A percentile compares a stretch with the other conserved stretches of the same genome.
Conservation (phyloP, 2,113 vertebrate species). For the Axis porcinus region DNA sequence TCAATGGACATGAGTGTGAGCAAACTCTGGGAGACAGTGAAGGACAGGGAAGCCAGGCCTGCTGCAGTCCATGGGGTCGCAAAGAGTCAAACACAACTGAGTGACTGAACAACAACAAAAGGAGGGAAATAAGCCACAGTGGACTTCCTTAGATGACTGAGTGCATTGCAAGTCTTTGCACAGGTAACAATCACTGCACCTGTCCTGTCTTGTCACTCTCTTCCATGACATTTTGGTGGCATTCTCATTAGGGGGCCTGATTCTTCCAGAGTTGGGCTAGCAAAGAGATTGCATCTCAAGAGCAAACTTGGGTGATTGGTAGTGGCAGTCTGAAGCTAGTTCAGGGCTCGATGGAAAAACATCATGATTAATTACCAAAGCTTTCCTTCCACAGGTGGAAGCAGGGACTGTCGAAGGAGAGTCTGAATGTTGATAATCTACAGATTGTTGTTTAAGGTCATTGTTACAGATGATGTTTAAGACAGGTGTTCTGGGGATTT, state of each 20-base stretch:
- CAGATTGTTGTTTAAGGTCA: no score
- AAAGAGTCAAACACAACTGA: not conserved
- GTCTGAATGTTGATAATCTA: accelerated
- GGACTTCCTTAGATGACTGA: accelerated
- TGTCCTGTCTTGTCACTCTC: not conserved
- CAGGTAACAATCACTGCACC: accelerated
- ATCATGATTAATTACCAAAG: accelerated
- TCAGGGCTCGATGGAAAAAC: accelerated
- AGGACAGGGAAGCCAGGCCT: not conserved
- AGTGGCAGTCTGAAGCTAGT: not conserved
- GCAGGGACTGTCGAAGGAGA: accelerated
- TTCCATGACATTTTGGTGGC: accelerated
- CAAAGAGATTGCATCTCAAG: not conserved
- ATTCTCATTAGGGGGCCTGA: not conserved
- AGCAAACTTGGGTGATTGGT: accelerated
- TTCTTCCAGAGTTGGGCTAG: not conserved
- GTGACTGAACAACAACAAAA: not conserved
- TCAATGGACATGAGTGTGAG: not conserved
- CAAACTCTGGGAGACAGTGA: not conserved
- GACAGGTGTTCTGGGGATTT: not conserved
- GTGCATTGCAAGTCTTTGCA: accelerated
- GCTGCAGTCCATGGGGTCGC: not conserved
- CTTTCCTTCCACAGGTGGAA: not conserved
- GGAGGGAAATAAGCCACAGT: accelerated
- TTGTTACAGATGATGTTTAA: accelerated